Evolutionary conservation across 1,140 invertebrate genomes (phyloP), one percentile per base, ranked within the genome.

Genomic region (Drosophila kanapiae): DNA sequence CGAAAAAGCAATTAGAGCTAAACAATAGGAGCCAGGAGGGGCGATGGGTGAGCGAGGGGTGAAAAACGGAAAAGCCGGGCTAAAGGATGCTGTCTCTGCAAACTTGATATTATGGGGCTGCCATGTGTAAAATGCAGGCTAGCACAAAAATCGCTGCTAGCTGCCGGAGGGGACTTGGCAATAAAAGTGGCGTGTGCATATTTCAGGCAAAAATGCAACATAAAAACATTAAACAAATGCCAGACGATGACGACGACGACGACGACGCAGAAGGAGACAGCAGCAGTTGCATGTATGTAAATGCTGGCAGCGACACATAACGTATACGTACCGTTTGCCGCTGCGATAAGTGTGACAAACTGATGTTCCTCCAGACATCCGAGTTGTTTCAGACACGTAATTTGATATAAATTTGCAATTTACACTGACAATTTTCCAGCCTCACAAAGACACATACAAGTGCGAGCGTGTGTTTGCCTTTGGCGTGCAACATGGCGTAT

Each of bases 151-250:
- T 78, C 75, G 74, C 62, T 48, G 51, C 72, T 53, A 59, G 58
- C 42, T 53, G 68, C 45, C 35, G 38, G 59, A 35, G 48, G 57
- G 63, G 31, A 58, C 35, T 37, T 83, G 76, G 83, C 84, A 86
- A 86, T 88, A 86, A 86, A 86, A 88, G 63, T 86, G 60, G 80
- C 64, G 85, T 78, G 75, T 72, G 83, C 84, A 86, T 80, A 88
- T 87, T 88, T 87, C 77, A 87, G 60, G 84, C 48, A 78, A 90
- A 74, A 85, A 72, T 90, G 74, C 81, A 88, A 70, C 74, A 81
- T 74, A 82, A 88, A 85, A 88, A 80, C 81, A 88, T 84, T 90
- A 84, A 84, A 85, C 81, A 90, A 88, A 90, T 85, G 85, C 78
- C 80, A 84, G 77, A 80, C 78, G 64, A 71, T 49, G 61, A 63